Evolutionary conservation across 2,797 vertebrate species (phyloP).

Genomic region (Epinephelus coioides): DNA sequence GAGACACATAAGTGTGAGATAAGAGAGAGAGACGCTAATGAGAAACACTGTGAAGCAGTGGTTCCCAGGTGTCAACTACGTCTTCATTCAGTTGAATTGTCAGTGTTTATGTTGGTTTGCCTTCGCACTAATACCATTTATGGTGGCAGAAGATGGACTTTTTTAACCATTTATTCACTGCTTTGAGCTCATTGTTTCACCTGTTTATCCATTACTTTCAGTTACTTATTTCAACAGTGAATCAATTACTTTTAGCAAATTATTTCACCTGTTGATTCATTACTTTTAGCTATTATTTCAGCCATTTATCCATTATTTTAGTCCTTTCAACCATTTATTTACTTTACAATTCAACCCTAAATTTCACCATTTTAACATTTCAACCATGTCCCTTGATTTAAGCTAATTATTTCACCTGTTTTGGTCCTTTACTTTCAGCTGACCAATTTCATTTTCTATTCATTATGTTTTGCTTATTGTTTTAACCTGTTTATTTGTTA

Average conservation of each 20-base stretch:
- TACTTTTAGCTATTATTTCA: background rate
- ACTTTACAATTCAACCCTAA: too few species aligned
- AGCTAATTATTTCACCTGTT: too few species aligned
- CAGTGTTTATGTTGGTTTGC: background rate
- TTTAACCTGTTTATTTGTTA: too few species aligned
- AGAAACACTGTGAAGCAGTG: constrained; percentile 7
- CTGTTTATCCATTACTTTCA: background rate
- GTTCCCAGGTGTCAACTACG: background rate
- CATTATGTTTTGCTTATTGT: too few species aligned
- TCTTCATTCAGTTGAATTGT: background rate
- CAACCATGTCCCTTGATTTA: too few species aligned
- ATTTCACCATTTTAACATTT: too few species aligned
- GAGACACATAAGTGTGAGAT: constrained; percentile 21
- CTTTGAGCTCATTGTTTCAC: too few species aligned
- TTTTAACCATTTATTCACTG: background rate
- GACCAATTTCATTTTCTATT: too few species aligned
- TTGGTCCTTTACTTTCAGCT: too few species aligned
- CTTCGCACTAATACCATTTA: background rate
- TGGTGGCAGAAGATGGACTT: background rate
- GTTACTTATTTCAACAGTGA: background rate
- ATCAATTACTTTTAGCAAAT: background rate
- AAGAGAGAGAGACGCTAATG: constrained; percentile 20
- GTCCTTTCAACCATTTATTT: too few species aligned
- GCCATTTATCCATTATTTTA: background rate
- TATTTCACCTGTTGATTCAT: background rate